Base-by-base conservation (phyloP, 30 jellyfish, hydroid and myxozoan species). In the Nemopilema nomurai region DNA sequence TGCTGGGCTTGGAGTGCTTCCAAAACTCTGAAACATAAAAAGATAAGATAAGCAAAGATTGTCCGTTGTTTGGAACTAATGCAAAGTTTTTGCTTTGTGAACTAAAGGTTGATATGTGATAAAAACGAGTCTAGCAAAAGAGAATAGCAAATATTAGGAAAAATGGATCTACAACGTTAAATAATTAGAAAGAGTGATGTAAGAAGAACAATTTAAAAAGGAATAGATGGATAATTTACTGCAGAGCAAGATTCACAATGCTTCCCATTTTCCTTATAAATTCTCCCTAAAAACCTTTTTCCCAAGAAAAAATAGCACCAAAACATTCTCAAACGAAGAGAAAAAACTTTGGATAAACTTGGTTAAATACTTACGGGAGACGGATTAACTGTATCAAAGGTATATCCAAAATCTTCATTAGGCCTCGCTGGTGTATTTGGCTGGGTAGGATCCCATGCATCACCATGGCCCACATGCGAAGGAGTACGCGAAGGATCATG, bases 391-490 rank as follows among this genome's bases (percentile, higher is more conserved):
- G 92, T 90, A 78, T 95, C 98, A 76, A 90, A 95, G 6, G 79
- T 26, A 67, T 95, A 95, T n/a, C 90, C 99, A 86, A 89, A 95
- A 49, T 95, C 99, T 62, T 95, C 99, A 67, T 79, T 86, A 21
- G 99, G 97, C 75, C 99, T 82, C 49, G 99, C 99, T 20, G 99
- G 99, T 6, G 99, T 95, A 77, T 95, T 95, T 27, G 99, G 99
- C 77, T 95, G 99, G 0, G 99, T 89, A 41, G 99, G 97, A 77
- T 95, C 99, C 99, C 99, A 95, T 21, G 99, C 99, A 4, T 97
- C 99, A n/a, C 99, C 99, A 63, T 85, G 96, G 41, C 99, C 99
- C 20, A 82, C 97, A 77, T 95, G 97, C 0, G 99, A 94, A 9
- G 98, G 98, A 7, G 98, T 92, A 22, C 98, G 93, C 17, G 95